phyloP scores from a whole-genome alignment of 1,140 invertebrate genomes.

The Halyomorpha halys region DNA sequence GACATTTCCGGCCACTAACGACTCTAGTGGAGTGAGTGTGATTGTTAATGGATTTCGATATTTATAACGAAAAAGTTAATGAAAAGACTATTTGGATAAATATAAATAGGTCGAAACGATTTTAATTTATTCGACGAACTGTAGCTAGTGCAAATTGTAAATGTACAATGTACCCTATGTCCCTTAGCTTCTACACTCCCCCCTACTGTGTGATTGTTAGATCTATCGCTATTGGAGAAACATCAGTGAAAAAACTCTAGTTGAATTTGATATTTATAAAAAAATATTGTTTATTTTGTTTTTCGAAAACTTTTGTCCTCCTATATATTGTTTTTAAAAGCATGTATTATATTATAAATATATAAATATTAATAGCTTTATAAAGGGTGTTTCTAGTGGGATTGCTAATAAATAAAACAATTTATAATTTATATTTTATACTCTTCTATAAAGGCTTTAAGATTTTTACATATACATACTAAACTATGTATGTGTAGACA shows the following conservation, averaged over 20 bases:
- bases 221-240: constrained; percentile 20
- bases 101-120: constrained; percentile 21
- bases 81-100: constrained; percentile 21
- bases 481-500: neutral
- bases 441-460: constrained; percentile 15
- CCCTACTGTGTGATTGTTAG: constrained; percentile 13
- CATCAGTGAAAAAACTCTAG: constrained; percentile 23
- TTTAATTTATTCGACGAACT: constrained; percentile 22
- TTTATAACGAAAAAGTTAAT: constrained; percentile 6
- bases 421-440: constrained; percentile 16
- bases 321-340: constrained; percentile 20
- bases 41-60: constrained; percentile 1
- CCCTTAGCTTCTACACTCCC: constrained; percentile 5
- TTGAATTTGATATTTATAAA: constrained; percentile 23
- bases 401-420: constrained; percentile 16
- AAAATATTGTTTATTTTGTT: constrained; percentile 22
- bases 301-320: constrained; percentile 8
- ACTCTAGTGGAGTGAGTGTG: constrained; percentile 14
- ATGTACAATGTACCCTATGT: constrained; percentile 5
- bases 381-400: constrained; percentile 9
- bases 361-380: constrained; percentile 4
- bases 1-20: neutral
- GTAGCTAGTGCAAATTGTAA: constrained; percentile 20
- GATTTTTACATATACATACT: constrained; percentile 5
- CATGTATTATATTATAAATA: constrained; percentile 26